Conservation (phyloP, 2,888 invertebrate species). For the Apodemia hepburni region DNA sequence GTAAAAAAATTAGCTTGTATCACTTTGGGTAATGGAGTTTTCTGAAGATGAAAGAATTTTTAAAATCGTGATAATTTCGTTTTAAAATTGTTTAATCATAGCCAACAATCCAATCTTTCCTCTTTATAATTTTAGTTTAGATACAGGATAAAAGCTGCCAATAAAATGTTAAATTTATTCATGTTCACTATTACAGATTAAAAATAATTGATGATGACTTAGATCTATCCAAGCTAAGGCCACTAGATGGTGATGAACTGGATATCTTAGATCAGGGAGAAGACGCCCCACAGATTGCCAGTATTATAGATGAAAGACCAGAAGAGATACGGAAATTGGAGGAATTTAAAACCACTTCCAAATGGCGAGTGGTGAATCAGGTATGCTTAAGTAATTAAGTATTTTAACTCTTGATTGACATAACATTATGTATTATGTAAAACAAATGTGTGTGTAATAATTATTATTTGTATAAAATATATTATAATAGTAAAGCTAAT, state of each 20-base stretch:
- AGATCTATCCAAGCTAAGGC: constrained; percentile 80
- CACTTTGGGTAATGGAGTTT: no score
- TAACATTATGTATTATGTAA: no score
- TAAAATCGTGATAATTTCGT: no score
- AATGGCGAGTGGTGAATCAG: constrained; percentile 71
- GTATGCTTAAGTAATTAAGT: constrained; percentile 35
- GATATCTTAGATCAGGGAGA: constrained; percentile 87
- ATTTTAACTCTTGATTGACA: no score
- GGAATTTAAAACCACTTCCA: constrained; percentile 59
- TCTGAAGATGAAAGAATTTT: no score
- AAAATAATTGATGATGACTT: constrained; percentile 94
- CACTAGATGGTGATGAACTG: constrained; percentile 82
- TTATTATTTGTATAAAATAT: no score
- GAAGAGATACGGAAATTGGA: constrained; percentile 77
- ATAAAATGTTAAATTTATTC: background rate
- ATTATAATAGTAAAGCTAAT: no score
- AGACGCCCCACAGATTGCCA: constrained; percentile 94
- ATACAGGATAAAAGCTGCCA: background rate
- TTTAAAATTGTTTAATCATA: no score
- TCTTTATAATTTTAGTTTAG: no score
- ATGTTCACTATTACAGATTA: constrained; percentile 73
- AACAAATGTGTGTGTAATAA: no score
- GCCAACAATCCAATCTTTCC: no score
- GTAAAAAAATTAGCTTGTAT: no score
- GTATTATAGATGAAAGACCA: constrained; percentile 91